Evolutionary conservation across 1,140 invertebrate genomes (phyloP).

Genomic region (Pemphigus obesinymphae): DNA sequence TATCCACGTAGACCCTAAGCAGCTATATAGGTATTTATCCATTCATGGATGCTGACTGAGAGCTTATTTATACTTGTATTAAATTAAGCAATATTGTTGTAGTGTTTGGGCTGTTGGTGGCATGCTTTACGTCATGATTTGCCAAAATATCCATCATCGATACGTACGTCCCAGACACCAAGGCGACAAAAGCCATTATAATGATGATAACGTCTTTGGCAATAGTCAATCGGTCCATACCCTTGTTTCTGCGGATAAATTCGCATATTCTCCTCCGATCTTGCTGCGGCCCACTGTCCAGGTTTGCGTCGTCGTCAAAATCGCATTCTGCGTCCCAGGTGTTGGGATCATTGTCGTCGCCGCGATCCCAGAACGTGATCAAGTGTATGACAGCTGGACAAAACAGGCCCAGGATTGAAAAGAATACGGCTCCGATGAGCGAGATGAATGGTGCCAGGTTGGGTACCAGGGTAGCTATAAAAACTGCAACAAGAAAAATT

Average conservation of each 20-base stretch:
- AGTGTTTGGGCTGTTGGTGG: no score
- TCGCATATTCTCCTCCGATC: neutral
- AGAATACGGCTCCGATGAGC: constrained; percentile 84
- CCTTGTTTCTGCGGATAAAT: constrained; percentile 55
- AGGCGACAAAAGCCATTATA: constrained; percentile 59
- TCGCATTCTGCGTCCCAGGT: no score
- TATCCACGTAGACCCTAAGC: no score
- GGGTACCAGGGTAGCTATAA: constrained; percentile 76
- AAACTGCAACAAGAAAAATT: constrained; percentile 58
- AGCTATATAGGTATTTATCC: no score
- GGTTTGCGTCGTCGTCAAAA: no score
- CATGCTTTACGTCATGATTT: no score
- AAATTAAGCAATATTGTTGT: no score
- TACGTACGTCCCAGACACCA: constrained; percentile 62
- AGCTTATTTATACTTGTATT: no score
- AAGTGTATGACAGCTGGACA: constrained; percentile 88
- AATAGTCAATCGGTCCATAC: constrained; percentile 59
- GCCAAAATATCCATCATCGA: constrained; percentile 59
- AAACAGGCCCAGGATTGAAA: constrained; percentile 86
- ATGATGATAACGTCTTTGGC: constrained; percentile 62
- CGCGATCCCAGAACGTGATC: constrained; percentile 70
- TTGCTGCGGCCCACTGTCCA: no score
- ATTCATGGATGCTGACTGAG: no score
- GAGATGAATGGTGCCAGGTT: constrained; percentile 89
- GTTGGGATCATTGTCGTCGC: constrained; percentile 54